Conservation (phyloP, 1,140 invertebrate species). For the Mercenaria mercenaria region DNA sequence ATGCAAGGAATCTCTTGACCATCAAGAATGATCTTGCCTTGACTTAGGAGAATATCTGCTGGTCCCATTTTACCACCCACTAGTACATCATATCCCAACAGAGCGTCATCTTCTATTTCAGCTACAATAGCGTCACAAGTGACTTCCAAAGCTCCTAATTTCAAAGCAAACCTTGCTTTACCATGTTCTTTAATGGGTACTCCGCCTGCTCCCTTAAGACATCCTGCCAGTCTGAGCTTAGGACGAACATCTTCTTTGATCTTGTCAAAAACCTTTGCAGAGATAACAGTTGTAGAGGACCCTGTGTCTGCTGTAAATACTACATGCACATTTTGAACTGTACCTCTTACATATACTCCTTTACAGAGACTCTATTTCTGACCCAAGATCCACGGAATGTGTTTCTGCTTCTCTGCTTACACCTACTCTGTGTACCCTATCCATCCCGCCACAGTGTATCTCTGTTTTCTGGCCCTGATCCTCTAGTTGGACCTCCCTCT, state of each 20-base stretch:
- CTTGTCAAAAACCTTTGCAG: not conserved
- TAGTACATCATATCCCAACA: slow-evolving; percentile 19
- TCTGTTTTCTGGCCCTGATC: not conserved
- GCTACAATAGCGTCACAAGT: not conserved
- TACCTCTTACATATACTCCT: slow-evolving; percentile 26
- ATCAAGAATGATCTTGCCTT: not conserved
- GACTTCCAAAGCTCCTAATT: not conserved
- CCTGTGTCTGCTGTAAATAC: slow-evolving; percentile 48
- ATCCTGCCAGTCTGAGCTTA: not conserved
- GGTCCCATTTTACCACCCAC: not conserved
- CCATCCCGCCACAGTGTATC: not conserved
- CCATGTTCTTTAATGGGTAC: not conserved
- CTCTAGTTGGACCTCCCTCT: not conserved
- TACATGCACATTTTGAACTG: not conserved
- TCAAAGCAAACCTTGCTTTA: not conserved
- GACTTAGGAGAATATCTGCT: not conserved
- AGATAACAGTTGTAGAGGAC: slow-evolving; percentile 37
- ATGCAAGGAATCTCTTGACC: not conserved
- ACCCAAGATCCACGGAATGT: not conserved
- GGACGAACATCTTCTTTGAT: not conserved
- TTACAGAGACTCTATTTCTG: not conserved
- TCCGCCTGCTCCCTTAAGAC: slow-evolving; percentile 12
- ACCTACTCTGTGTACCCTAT: no score
- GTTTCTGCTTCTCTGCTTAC: not conserved
- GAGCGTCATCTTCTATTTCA: slow-evolving; percentile 45